Percentiles rank a stretch among this genome's conserved stretches.
Evolutionary conservation across 2,113 vertebrate species (phyloP).

Genomic region (Sinocyclocheilus maitianheensis): DNA sequence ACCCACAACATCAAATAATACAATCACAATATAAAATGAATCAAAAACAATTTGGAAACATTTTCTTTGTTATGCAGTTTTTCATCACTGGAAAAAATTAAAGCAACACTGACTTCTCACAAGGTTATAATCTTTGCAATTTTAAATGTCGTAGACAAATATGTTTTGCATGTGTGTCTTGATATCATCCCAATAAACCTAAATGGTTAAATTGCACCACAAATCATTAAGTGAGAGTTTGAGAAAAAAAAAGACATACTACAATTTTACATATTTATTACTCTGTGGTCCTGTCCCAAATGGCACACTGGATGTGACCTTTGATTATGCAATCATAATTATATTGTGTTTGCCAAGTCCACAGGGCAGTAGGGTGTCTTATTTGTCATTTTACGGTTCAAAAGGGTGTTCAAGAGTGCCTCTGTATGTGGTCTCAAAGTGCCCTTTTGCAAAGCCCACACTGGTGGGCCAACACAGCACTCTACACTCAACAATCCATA

Average conservation of each 20-base stretch:
- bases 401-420: not conserved
- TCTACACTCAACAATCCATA: conserved; percentile 6
- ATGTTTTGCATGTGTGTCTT: not conserved
- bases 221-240: not conserved
- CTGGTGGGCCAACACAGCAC: not conserved
- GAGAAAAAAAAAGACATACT: no score
- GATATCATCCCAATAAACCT: not conserved
- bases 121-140: not conserved
- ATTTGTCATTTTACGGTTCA: not conserved
- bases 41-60: conserved; percentile 14
- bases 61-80: not conserved
- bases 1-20: conserved; percentile 25
- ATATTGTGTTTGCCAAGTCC: conserved; percentile 8
- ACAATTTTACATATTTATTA: not conserved
- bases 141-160: no score
- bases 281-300: not conserved
- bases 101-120: not conserved
- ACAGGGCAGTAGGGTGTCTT: not conserved
- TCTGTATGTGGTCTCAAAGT: not conserved
- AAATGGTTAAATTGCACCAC: not conserved
- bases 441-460: conserved; percentile 8
- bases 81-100: not conserved
- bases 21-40: conserved; percentile 17
- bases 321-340: not conserved
- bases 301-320: not conserved